These are phyloP conservation scores for Cyprinodon brontotheroides DNA, from an alignment of 2,113 vertebrate species.

Conservation along the genomic window DNA sequence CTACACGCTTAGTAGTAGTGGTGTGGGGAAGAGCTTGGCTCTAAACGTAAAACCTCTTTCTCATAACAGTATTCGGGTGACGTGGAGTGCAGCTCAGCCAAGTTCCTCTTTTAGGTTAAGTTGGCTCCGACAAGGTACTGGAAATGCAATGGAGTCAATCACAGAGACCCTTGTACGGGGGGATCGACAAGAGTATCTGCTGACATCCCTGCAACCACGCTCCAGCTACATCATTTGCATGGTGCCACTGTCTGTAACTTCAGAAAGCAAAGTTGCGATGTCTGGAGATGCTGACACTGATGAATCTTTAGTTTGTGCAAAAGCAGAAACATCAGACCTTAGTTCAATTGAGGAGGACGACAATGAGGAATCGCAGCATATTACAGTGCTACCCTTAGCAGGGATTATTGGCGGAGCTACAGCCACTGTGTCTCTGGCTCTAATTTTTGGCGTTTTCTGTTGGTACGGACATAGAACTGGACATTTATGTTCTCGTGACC, in stretches of 20 bases:
- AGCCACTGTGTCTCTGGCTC: slow-evolving; percentile 87
- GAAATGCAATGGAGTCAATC: slow-evolving; percentile 86
- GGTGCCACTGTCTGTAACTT: slow-evolving; percentile 84
- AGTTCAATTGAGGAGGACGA: slow-evolving; percentile 77
- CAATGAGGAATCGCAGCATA: slow-evolving; percentile 71
- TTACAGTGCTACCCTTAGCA: slow-evolving; percentile 83
- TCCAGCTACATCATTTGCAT: slow-evolving; percentile 93
- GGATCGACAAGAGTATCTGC: slow-evolving; percentile 88
- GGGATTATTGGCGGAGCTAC: slow-evolving; percentile 88
- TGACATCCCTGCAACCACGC: slow-evolving; percentile 87
- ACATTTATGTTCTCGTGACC: slow-evolving; percentile 82
- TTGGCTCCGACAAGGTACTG: slow-evolving; percentile 88
- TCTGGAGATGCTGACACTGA: slow-evolving; percentile 81
- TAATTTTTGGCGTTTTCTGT: slow-evolving; percentile 87
- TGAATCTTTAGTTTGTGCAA: slow-evolving; percentile 88
- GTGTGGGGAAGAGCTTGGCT: slow-evolving; percentile 85
- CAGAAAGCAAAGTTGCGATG: slow-evolving; percentile 77
- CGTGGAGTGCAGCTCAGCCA: slow-evolving; percentile 86
- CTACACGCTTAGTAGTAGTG: slow-evolving; percentile 85
- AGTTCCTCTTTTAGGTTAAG: slow-evolving; percentile 88
- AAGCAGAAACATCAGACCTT: slow-evolving; percentile 86
- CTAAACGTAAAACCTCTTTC: slow-evolving; percentile 90
- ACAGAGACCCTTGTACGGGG: slow-evolving; percentile 92
- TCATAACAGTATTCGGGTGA: slow-evolving; percentile 87
- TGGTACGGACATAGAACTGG: slow-evolving; percentile 87